Base-by-base conservation (phyloP, 2,797 vertebrate species). In the Falco berigora region DNA sequence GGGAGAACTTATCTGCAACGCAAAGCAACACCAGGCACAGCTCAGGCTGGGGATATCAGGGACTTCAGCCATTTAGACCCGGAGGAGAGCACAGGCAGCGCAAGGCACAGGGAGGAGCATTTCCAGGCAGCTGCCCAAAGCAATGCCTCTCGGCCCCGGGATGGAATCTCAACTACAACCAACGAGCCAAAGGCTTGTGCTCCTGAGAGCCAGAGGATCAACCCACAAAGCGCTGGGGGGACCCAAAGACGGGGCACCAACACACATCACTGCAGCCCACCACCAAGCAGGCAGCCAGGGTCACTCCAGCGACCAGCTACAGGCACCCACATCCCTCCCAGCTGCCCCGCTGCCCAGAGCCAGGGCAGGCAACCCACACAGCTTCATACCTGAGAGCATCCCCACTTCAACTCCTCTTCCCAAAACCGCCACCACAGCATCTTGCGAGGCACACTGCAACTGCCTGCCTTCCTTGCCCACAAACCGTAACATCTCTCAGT, bases 131-230 rank as follows among this genome's bases (percentile, higher is more conserved):
- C 1, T 38, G 25, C 32, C 59, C 38, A 27, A 8, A 69, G 16
- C 0, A 0, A 15, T 2, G 10, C 32, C 68, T 46, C 42, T 50
- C 14, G 25, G 36, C 69, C 34, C 49, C 9, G 14, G 40, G 17
- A n/a, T 17, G 11, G 23, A 6, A 40, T 36, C 67, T 66, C 47
- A 46, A 63, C 21, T 61, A 6, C 34, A 58, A 27, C 12, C 2
- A 1, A 40, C 14, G 12, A 86, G 71, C 36, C 30, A 59, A 38
- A 28, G 12, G 28, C 22, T 62, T 22, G 44, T n/a, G 30, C 32
- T 79, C 25, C n/a, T 5, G 1, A 22, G 22, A 6, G 14, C 10
- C 49, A n/a, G 30, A 28, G 19, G 9, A n/a, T 6, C 32, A 71
- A 15, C 9, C 6, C 50, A 10, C 28, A 14, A 14, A 50, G 5